Base-by-base conservation (phyloP, 2,113 vertebrate species). In the Montifringilla adamsi region DNA sequence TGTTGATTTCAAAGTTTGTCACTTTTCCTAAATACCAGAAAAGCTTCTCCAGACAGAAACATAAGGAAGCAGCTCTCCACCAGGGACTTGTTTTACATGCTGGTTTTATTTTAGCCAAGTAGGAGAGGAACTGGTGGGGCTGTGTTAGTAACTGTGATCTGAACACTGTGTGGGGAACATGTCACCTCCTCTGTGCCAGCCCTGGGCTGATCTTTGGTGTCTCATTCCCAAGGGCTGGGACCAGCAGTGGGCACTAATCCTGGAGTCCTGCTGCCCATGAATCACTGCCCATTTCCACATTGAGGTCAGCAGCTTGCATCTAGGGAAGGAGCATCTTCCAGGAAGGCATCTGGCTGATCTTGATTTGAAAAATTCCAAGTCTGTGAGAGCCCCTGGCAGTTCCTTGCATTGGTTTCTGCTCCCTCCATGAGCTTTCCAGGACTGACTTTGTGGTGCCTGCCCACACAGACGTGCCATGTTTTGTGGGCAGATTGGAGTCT, bases 61-160 rank as follows among this genome's bases (percentile, higher is more conserved):
- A 13, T 14, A 84, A 95, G 56, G 88, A 88, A 79, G 26, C 82
- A 28, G 30, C 60, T 91, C 58, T 47, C 74, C 76, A 28, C 2
- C 1, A 70, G 78, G 60, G 75, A 64, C 43, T 67, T 39, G 11
- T 33, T 91, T 84, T 49, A 55, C 41, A 9, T 3, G 28, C n/a
- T 83, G 63, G 22, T 44, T 96, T 80, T 95, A 63, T 78, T 81
- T 92, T 52, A 85, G 89, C 63, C 75, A 50, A 66, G 62, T 7
- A 46, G 82, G 76, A 80, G 39, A 60, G 68, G 53, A 72, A 30
- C 9, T 47, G 58, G 18, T 47, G 70, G 64, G 72, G 47, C 78
- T 69, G 41, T 37, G 39, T 60, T 31, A 35, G 75, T 47, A 23
- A 13, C 20, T 31, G 47, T 58, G 63, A 68, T 50, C 53, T 78